These are phyloP conservation scores for Tuta absoluta DNA, from an alignment of 2,888 invertebrate genomes.

Conservation along the genomic window DNA sequence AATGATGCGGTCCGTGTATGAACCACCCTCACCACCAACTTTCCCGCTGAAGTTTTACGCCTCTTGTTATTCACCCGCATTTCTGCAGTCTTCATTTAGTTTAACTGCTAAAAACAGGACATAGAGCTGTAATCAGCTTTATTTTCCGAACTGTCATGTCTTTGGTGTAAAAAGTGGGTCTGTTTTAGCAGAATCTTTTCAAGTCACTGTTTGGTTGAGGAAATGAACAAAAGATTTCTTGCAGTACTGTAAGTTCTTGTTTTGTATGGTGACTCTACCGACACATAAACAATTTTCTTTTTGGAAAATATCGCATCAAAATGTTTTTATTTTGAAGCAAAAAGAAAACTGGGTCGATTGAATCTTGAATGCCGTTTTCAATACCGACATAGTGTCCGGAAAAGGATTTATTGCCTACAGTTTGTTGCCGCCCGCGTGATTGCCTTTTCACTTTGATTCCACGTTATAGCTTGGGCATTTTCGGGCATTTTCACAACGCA, in stretches of 20 bases:
- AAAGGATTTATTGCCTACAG: constrained; percentile 4
- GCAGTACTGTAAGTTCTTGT: too few species aligned
- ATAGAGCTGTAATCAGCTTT: background rate
- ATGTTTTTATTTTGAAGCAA: background rate
- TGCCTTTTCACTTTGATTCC: constrained; percentile 1
- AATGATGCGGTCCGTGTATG: too few species aligned
- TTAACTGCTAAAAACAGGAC: constrained; percentile 8
- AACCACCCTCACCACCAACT: constrained; percentile 9
- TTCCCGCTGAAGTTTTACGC: background rate
- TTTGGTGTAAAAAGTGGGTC: background rate
- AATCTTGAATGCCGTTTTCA: background rate
- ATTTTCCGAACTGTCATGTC: background rate
- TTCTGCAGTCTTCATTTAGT: constrained; percentile 9
- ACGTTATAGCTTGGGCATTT: background rate
- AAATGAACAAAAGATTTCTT: background rate
- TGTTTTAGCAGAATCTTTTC: constrained; percentile 1
- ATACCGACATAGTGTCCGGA: constrained; percentile 1
- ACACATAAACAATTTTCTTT: background rate
- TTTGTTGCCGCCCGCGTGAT: background rate
- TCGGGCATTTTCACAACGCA: background rate
- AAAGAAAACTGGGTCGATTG: background rate
- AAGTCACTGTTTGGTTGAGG: background rate
- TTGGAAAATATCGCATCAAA: background rate
- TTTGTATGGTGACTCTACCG: too few species aligned
- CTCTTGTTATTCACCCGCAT: constrained; percentile 3